Conservation (phyloP, 2,113 vertebrate genomes). For the Rhinolophus ferrumequinum region DNA sequence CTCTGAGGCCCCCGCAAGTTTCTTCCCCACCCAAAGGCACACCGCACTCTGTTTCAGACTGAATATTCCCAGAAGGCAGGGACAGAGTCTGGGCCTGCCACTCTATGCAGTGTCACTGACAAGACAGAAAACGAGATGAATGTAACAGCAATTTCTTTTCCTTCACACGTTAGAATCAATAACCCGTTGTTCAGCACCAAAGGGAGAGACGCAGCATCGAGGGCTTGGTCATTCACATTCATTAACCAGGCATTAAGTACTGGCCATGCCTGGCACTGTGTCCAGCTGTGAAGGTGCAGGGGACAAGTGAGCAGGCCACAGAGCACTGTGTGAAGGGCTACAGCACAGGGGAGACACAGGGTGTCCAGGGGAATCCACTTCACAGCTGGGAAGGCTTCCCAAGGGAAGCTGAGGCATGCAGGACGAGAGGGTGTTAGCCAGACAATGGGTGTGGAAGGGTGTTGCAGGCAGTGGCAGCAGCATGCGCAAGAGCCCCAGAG, state of each 20-base stretch:
- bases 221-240: background rate
- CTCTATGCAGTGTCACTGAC: background rate
- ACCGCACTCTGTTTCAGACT: background rate
- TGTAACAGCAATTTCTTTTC: background rate
- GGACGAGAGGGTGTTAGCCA: rapidly evolving
- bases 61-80: background rate
- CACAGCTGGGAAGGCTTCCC: background rate
- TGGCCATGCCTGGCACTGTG: background rate
- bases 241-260: background rate
- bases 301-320: background rate
- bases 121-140: background rate
- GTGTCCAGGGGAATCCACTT: background rate
- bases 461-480: background rate
- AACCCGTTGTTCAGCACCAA: background rate
- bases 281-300: background rate
- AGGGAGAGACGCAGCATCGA: background rate
- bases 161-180: background rate
- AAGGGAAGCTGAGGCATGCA: background rate
- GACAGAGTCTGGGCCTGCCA: background rate
- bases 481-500: background rate
- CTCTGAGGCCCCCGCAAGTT: background rate
- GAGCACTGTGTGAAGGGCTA: background rate
- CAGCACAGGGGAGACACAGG: background rate
- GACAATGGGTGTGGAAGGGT: background rate
- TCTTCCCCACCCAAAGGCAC: background rate